These are phyloP conservation scores for Uropsilus gracilis DNA, from an alignment of 2,113 vertebrate species.

Conservation along the genomic window DNA sequence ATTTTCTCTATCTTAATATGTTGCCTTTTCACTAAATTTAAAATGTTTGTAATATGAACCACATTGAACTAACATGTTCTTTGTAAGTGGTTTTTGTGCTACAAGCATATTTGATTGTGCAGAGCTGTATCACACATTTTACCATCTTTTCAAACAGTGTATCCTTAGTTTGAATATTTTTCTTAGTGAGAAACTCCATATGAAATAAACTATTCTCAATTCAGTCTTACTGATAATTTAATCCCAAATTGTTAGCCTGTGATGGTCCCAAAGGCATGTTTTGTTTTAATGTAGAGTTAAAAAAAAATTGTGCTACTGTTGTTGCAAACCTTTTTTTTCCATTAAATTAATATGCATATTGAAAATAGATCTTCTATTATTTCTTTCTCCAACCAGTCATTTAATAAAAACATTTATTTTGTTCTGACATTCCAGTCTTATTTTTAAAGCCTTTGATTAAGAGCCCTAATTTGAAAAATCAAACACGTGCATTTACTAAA, in stretches of 20 bases:
- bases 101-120: background rate
- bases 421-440: background rate
- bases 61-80: background rate
- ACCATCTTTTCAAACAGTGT: background rate
- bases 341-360: background rate
- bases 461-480: background rate
- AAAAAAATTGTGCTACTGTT: background rate
- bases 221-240: background rate
- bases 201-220: background rate
- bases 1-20: background rate
- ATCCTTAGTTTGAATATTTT: background rate
- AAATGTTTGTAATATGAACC: background rate
- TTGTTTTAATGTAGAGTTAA: background rate
- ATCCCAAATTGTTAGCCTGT: background rate
- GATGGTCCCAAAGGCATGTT: background rate
- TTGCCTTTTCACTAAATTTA: background rate
- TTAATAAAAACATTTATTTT: conserved; percentile 4
- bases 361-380: background rate
- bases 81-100: background rate
- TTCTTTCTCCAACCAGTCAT: background rate
- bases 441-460: background rate
- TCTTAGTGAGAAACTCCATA: background rate
- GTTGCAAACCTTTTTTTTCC: background rate
- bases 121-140: background rate
- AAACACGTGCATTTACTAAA: background rate